A percentile compares a stretch with the other conserved stretches of the same genome.
Evolutionary conservation across 2,888 invertebrate species (phyloP).

Genomic region (Drosophila picticornis): DNA sequence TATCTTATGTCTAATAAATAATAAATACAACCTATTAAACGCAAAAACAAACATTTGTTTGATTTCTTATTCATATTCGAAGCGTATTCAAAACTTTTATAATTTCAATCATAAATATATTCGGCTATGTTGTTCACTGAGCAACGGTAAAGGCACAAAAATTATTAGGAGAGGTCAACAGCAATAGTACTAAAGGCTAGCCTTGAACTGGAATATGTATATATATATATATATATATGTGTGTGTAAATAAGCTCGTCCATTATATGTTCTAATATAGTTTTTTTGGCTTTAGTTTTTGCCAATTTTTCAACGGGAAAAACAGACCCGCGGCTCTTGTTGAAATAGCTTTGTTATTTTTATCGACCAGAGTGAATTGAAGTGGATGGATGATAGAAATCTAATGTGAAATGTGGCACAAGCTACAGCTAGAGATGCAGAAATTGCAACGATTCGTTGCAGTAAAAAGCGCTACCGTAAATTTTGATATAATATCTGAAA

Average conservation of each 20-base stretch:
- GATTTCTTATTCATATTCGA: not conserved
- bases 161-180: not conserved
- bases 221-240: not conserved
- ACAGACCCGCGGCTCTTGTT: constrained; percentile 60
- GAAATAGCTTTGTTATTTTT: constrained; percentile 57
- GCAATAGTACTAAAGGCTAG: not conserved
- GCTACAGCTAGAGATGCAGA: not conserved
- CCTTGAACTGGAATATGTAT: constrained; percentile 10
- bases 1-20: not conserved
- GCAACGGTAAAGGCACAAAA: not conserved
- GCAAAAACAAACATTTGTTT: not conserved
- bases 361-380: constrained; percentile 48
- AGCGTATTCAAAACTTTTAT: not conserved
- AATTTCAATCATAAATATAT: not conserved
- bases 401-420: constrained; percentile 27
- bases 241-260: constrained; percentile 29
- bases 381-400: constrained; percentile 26
- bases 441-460: not conserved
- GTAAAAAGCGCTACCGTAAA: constrained; percentile 51
- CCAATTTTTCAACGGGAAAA: constrained; percentile 59
- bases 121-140: not conserved
- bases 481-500: constrained; percentile 70
- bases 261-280: constrained; percentile 62
- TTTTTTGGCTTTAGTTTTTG: constrained; percentile 60
- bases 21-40: not conserved